Base-by-base conservation (phyloP, 2,113 vertebrate genomes). In the Dasyurus viverrinus region DNA sequence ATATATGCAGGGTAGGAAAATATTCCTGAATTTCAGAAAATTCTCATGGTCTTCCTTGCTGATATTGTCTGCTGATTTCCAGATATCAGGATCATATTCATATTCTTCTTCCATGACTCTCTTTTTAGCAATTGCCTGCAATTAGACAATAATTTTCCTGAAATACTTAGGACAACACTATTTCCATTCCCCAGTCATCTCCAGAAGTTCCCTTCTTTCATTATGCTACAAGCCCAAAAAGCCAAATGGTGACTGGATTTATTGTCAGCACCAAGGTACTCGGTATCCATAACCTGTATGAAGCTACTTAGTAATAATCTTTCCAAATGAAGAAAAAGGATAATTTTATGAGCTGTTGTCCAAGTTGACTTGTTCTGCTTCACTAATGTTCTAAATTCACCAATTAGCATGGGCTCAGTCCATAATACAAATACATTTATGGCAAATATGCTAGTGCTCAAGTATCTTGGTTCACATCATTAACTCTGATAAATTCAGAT, bases 1-100 rank as follows among this genome's bases (percentile, higher is more conserved):
- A 6, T 98, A 98, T 46, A 94, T 30, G 90, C 92, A 94, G 24
- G 98, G 97, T 89, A 98, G 30, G 36, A 98, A 98, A 93, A 97
- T 0, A 93, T 1, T 89, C 6, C 5, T 53, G 95, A 98, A 97
- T 9, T 2, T 46, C 92, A 84, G 57, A 96, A 98, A 98, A 89
- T 42, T 36, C 0, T 94, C 0, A 2, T 97, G 93, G 8, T 25
- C 0, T 92, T 94, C 42, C 0, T 9, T 54, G 89, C 36, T 42
- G 8, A 93, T 8, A 0, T 0, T 16, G 48, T 60, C 89, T 0
- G 2, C 36, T 5, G 68, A 60, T 42, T 84, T 92, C 94, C 92
- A 3, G 48, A 1, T 54, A 0, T 0, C 0, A 11, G 92, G 57
- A 0, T 30, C 7, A 0, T 96, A 47, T 2, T 46, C n/a, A 0